Evolutionary conservation across 2,113 vertebrate species (phyloP).

Genomic region (Lamprotornis superbus): DNA sequence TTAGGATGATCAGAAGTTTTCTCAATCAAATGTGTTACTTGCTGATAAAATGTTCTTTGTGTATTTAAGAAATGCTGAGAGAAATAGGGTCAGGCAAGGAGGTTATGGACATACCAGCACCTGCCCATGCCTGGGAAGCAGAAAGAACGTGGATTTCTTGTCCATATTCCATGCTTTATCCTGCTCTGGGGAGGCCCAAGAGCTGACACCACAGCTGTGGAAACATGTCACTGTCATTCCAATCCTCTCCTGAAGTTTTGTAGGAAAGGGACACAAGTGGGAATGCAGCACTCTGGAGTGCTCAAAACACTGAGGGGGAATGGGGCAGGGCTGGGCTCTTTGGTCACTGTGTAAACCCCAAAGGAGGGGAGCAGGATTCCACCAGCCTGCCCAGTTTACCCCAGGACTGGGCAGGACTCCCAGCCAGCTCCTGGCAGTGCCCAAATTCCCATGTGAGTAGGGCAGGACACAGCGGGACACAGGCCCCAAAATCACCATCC

Average conservation of each 20-base stretch:
- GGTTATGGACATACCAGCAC: background rate
- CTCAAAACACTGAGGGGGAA: background rate
- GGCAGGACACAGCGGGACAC: too few species aligned
- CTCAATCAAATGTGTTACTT: background rate
- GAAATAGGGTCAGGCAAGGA: background rate
- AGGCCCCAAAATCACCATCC: accelerated
- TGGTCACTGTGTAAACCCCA: background rate
- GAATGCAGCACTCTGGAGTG: background rate
- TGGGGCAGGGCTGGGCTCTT: background rate
- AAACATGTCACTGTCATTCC: accelerated
- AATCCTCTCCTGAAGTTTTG: background rate
- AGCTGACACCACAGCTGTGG: background rate
- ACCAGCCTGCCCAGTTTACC: background rate
- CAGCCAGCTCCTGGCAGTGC: background rate
- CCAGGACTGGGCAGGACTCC: background rate
- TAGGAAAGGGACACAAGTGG: background rate
- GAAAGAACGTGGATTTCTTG: background rate
- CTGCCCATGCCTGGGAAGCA: background rate
- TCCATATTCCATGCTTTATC: accelerated
- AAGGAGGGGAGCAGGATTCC: background rate
- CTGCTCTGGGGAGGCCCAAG: accelerated
- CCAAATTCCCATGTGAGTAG: background rate
- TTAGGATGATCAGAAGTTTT: background rate
- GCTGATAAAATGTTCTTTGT: background rate
- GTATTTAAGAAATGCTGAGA: background rate